A percentile compares a stretch with the other conserved stretches of the same genome.
phyloP scores from a whole-genome alignment of 2,113 vertebrate species.

The Phylloscopus whistleri region DNA sequence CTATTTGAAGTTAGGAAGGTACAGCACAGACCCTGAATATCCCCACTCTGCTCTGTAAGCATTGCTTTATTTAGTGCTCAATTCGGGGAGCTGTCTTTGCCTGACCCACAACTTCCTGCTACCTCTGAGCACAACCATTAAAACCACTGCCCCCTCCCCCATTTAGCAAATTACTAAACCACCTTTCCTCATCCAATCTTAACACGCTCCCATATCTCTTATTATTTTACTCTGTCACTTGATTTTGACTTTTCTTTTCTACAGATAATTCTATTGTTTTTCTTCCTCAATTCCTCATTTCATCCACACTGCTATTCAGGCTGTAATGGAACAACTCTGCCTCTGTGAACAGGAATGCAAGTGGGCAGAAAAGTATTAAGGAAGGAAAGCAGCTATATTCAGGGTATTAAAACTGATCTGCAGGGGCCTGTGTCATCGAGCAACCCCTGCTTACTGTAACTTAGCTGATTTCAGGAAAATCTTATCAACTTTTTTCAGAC shows the following conservation, averaged over 20 bases:
- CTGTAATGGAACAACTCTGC: neutral
- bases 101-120: neutral
- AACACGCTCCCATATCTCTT: neutral
- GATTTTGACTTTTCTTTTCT: neutral
- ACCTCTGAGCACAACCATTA: neutral
- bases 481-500: neutral
- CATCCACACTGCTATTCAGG: neutral
- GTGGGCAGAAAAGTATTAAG: neutral
- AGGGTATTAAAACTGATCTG: neutral
- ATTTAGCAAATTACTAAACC: neutral
- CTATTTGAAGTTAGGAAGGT: neutral
- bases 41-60: neutral
- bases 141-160: neutral
- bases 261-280: neutral
- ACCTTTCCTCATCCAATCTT: neutral
- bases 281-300: neutral
- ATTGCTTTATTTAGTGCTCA: neutral
- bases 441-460: neutral
- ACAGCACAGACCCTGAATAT: neutral
- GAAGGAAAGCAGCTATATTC: neutral
- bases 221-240: neutral
- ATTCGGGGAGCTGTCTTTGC: neutral
- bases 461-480: neutral
- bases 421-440: neutral
- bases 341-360: neutral